Conservation (phyloP, 2,888 invertebrate genomes). For the Cremastinae sp. region DNA sequence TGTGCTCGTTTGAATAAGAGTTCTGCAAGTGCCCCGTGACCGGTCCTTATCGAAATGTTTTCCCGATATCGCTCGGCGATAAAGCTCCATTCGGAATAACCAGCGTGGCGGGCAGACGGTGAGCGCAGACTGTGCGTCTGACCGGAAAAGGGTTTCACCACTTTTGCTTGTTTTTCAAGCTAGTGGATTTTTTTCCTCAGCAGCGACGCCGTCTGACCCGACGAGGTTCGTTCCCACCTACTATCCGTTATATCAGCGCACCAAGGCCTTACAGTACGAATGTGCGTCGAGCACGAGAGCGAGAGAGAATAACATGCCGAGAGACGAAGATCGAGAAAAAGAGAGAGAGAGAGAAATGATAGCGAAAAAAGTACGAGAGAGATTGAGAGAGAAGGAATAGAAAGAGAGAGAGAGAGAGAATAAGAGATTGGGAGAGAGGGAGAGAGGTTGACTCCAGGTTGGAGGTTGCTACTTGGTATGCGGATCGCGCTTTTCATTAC, state of each 20-base stretch:
- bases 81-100: too few species aligned
- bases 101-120: too few species aligned
- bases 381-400: too few species aligned
- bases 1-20: too few species aligned
- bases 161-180: conserved; percentile 41
- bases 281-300: too few species aligned
- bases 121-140: too few species aligned
- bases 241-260: conserved; percentile 66
- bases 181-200: conserved; percentile 44
- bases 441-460: conserved; percentile 62
- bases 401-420: conserved; percentile 10
- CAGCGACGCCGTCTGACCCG: conserved; percentile 64
- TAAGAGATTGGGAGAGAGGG: conserved; percentile 16
- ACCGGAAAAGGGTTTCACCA: conserved; percentile 46
- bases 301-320: too few species aligned
- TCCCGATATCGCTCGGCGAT: too few species aligned
- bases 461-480: conserved; percentile 82
- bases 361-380: too few species aligned
- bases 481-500: conserved; percentile 85
- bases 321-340: conserved; percentile 30
- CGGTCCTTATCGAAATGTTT: background rate
- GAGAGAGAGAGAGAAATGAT: conserved; percentile 13
- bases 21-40: too few species aligned
- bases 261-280: conserved; percentile 55
- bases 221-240: conserved; percentile 70